phyloP scores from a whole-genome alignment of 2,113 vertebrate genomes.

The Stercorarius parasiticus region DNA sequence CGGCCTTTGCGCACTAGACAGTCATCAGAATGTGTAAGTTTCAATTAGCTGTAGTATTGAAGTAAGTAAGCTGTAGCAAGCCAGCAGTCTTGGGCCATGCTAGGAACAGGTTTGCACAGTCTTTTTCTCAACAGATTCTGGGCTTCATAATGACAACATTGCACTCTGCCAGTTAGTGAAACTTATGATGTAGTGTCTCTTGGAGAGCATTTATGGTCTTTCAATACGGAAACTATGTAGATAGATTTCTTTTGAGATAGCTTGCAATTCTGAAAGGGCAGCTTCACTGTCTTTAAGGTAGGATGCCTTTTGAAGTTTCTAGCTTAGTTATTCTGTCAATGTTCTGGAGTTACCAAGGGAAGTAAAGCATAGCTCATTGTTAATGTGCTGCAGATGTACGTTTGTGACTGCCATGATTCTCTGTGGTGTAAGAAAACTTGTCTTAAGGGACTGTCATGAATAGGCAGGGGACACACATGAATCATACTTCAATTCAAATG shows the following conservation, averaged over 20 bases:
- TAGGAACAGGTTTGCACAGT: background rate
- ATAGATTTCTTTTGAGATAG: background rate
- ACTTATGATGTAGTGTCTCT: background rate
- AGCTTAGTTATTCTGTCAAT: background rate
- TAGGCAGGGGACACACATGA: background rate
- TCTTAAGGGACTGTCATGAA: background rate
- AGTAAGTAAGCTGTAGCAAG: background rate
- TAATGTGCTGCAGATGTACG: background rate
- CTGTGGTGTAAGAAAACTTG: background rate
- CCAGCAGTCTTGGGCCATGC: background rate
- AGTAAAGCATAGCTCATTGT: background rate
- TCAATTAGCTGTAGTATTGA: background rate
- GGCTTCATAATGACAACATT: background rate
- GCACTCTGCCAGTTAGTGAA: background rate
- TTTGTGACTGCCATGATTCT: background rate
- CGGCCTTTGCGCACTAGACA: constrained; percentile 83
- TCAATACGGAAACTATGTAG: background rate
- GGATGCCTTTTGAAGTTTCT: background rate
- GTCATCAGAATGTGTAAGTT: constrained; percentile 94
- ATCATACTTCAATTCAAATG: background rate
- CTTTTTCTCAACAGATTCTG: background rate
- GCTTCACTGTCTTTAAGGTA: background rate
- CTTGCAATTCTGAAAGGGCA: background rate
- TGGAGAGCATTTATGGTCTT: background rate
- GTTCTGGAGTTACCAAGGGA: background rate